Percentiles rank a stretch among this genome's conserved stretches.
Conservation (phyloP, 2,797 vertebrate genomes). For the Lacerta agilis region DNA sequence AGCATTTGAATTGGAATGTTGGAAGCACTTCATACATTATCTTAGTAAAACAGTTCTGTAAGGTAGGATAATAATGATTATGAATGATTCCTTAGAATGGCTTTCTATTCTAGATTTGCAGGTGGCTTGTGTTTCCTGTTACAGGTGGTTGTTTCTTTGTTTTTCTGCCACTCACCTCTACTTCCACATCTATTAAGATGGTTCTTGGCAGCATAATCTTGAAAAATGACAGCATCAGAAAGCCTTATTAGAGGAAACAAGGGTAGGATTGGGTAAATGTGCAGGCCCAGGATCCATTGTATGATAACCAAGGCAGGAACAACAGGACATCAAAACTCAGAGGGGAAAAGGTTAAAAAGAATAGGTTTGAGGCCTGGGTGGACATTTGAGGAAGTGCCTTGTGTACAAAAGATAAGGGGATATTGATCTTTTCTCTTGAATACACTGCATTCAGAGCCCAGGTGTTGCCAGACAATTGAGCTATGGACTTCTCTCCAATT, state of each 20-base stretch:
- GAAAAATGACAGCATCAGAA: neutral
- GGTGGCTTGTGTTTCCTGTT: neutral
- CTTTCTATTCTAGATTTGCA: neutral
- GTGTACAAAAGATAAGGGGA: slow-evolving; percentile 10
- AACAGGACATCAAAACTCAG: neutral
- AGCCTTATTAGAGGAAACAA: neutral
- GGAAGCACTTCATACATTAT: neutral
- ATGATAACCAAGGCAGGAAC: neutral
- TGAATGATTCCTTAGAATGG: neutral
- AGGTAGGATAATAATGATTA: neutral
- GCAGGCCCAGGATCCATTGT: neutral
- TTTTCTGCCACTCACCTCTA: neutral
- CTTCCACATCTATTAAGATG: neutral
- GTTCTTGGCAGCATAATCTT: neutral
- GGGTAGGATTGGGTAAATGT: neutral
- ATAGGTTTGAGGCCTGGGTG: neutral
- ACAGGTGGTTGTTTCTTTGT: neutral
- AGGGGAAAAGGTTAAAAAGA: neutral
- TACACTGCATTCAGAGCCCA: neutral
- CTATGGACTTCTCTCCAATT: neutral
- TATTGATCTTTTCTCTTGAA: slow-evolving; percentile 12
- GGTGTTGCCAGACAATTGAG: neutral
- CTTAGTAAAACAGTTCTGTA: neutral
- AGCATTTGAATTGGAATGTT: neutral
- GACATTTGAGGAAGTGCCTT: slow-evolving; percentile 7